phyloP scores from a whole-genome alignment of 2,797 vertebrate genomes.

The Melanotaenia parkinsoni region DNA sequence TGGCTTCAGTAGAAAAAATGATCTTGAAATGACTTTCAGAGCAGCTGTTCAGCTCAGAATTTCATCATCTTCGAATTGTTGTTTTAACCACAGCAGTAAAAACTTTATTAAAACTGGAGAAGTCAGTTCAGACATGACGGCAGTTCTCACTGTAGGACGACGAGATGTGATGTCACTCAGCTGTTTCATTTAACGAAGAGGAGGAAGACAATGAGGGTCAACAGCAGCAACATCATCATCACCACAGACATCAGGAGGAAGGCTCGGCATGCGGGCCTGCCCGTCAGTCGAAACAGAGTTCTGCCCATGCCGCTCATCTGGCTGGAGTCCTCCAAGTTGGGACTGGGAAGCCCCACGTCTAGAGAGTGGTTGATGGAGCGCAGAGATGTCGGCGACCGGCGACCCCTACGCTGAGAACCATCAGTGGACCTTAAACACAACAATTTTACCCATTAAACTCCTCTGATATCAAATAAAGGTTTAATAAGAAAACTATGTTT shows the following conservation, averaged over 20 bases:
- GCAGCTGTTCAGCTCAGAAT: too few relatives aligned
- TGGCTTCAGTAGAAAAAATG: too few relatives aligned
- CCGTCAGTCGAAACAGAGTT: slow-evolving; percentile 47
- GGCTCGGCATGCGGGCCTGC: slow-evolving; percentile 56
- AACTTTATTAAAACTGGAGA: too few relatives aligned
- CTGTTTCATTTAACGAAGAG: slow-evolving; percentile 12
- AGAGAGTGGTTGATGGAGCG: slow-evolving; percentile 67
- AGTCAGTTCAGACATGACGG: too few relatives aligned
- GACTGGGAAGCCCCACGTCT: slow-evolving; percentile 79
- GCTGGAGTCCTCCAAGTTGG: accelerated
- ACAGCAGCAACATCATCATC: slow-evolving; percentile 67
- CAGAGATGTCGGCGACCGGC: slow-evolving; percentile 17
- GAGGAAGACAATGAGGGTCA: slow-evolving; percentile 62
- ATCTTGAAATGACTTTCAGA: too few relatives aligned
- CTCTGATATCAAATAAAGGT: too few relatives aligned
- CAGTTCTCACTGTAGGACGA: too few relatives aligned
- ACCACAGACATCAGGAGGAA: slow-evolving; percentile 62
- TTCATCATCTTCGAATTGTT: too few relatives aligned
- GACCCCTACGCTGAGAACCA: slow-evolving; percentile 9
- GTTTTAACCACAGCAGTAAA: too few relatives aligned
- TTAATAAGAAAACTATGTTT: too few relatives aligned
- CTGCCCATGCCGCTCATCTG: accelerated
- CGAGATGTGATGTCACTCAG: too few relatives aligned
- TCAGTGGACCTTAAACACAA: slow-evolving; percentile 39
- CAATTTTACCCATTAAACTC: background rate